Evolutionary conservation across 1,140 invertebrate genomes (phyloP).

Genomic region (Tetramorium alpestre): DNA sequence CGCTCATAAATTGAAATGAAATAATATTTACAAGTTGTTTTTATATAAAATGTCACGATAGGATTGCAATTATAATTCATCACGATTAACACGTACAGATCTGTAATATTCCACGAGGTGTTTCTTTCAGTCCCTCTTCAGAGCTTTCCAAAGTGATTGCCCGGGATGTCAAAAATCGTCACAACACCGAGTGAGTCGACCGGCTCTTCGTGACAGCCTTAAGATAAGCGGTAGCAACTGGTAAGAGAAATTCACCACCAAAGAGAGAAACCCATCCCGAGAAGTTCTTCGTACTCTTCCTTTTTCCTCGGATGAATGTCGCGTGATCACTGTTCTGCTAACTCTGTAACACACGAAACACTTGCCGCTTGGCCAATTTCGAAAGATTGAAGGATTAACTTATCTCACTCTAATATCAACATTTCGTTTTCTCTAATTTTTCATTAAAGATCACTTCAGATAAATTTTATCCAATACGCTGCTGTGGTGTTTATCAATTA

Average conservation of each 20-base stretch:
- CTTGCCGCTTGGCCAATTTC: slow-evolving; percentile 20
- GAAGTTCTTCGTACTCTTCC: slow-evolving; percentile 9
- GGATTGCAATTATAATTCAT: not conserved
- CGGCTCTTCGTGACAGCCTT: slow-evolving; percentile 46
- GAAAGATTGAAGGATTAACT: slow-evolving; percentile 7
- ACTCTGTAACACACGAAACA: not conserved
- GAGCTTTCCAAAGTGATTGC: slow-evolving; percentile 12
- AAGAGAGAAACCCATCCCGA: slow-evolving; percentile 42
- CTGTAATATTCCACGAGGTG: not conserved
- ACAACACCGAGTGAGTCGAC: not conserved
- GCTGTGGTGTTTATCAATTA: not conserved
- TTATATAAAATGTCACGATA: no score
- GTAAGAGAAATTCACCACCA: slow-evolving; percentile 36
- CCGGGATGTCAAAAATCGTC: slow-evolving; percentile 35
- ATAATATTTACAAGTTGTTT: not conserved
- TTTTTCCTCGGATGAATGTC: slow-evolving; percentile 24
- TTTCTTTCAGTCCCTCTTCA: not conserved
- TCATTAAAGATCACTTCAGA: not conserved
- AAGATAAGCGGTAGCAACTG: slow-evolving; percentile 47
- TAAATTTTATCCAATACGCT: not conserved
- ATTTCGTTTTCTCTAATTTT: not conserved
- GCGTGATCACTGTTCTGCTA: slow-evolving; percentile 19
- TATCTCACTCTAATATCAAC: not conserved
- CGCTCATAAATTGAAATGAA: not conserved
- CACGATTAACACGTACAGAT: not conserved